These are phyloP conservation scores for Eumerus sabulonum DNA, from an alignment of 2,888 invertebrate genomes.

Conservation along the genomic window DNA sequence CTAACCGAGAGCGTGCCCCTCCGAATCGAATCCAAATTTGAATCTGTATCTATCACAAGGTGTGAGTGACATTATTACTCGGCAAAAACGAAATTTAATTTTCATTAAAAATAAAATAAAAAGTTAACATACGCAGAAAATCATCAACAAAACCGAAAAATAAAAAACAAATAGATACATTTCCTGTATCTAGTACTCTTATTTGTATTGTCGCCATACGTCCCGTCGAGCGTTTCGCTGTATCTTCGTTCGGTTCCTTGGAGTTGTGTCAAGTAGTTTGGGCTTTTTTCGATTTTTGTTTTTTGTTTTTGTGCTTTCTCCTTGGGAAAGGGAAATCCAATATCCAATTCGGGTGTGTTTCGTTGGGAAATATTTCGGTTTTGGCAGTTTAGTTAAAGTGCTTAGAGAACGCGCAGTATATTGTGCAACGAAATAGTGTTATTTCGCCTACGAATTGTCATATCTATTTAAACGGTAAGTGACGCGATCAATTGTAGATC, in stretches of 20 bases:
- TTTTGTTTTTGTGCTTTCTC: conserved; percentile 33
- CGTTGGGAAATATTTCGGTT: conserved; percentile 57
- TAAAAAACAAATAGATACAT: conserved; percentile 23
- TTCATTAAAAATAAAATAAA: conserved; percentile 24
- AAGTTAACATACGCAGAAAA: background rate
- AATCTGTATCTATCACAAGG: conserved; percentile 9
- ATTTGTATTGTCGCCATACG: conserved; percentile 49
- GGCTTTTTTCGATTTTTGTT: conserved; percentile 13
- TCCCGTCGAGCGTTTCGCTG: conserved; percentile 23
- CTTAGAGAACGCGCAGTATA: conserved; percentile 70
- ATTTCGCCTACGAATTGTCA: conserved; percentile 36
- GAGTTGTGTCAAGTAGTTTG: conserved; percentile 41
- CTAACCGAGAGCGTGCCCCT: conserved; percentile 67
- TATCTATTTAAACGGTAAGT: conserved; percentile 56
- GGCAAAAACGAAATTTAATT: conserved; percentile 29
- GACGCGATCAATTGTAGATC: conserved; percentile 9
- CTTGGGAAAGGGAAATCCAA: conserved; percentile 64
- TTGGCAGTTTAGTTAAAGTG: conserved; percentile 70
- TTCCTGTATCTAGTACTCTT: conserved; percentile 30
- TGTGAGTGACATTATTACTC: conserved; percentile 67
- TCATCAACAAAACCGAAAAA: conserved; percentile 14
- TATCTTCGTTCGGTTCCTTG: conserved; percentile 63
- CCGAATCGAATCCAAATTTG: conserved; percentile 51
- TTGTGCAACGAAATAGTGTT: conserved; percentile 66
- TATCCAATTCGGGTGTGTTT: conserved; percentile 64